phyloP scores from a whole-genome alignment of 2,113 vertebrate genomes.

The Mirounga angustirostris region DNA sequence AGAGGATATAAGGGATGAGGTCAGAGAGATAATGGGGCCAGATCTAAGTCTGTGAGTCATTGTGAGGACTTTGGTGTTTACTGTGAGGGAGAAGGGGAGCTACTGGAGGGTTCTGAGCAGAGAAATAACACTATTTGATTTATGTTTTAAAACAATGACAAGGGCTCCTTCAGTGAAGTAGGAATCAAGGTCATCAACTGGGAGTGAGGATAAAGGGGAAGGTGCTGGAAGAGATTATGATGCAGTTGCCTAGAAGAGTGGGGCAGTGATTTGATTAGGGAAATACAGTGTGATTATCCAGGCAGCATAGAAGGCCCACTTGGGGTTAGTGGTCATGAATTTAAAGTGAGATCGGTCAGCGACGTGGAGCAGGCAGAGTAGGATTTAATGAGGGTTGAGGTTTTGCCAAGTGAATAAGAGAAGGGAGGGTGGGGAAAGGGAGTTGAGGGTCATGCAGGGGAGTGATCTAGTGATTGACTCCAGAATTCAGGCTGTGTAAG shows the following conservation, averaged over 20 bases:
- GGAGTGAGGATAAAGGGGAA: not conserved
- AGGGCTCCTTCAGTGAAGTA: slow-evolving; percentile 17
- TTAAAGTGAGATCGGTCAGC: slow-evolving; percentile 24
- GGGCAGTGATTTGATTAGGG: not conserved
- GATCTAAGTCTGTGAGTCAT: not conserved
- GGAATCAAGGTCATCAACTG: not conserved
- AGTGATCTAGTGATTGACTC: not conserved
- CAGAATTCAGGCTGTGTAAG: not conserved
- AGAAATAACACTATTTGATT: not conserved
- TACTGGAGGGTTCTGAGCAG: not conserved
- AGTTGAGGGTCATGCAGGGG: not conserved
- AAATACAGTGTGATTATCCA: not conserved
- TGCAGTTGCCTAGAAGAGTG: not conserved
- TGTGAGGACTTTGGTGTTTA: not conserved
- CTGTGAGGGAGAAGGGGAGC: not conserved
- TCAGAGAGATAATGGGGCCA: not conserved
- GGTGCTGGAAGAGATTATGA: not conserved
- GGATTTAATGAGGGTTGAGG: not conserved
- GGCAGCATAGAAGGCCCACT: not conserved
- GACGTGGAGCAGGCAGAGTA: not conserved
- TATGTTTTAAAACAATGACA: slow-evolving; percentile 42
- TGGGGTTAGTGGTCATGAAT: slow-evolving; percentile 31
- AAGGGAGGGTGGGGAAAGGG: not conserved
- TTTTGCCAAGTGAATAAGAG: slow-evolving; percentile 25
- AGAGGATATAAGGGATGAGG: not conserved